Evolutionary conservation across 2,797 vertebrate species (phyloP).

Genomic region (Centroberyx gerrardi): DNA sequence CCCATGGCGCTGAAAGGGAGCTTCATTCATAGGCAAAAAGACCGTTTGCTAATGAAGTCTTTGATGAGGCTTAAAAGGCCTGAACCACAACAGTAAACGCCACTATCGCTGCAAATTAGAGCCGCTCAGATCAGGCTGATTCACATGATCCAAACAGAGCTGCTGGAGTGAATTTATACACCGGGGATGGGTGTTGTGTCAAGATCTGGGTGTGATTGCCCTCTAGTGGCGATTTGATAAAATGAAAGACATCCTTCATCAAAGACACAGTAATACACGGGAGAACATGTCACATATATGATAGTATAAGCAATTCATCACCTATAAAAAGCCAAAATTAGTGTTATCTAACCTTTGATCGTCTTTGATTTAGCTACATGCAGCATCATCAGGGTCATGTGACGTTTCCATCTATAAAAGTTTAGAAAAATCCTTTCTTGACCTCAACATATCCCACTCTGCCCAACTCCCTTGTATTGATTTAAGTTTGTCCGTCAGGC

Average conservation of each 20-base stretch:
- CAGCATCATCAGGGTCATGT: neutral
- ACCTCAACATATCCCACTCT: neutral
- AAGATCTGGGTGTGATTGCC: conserved; percentile 55
- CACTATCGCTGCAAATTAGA: conserved; percentile 9
- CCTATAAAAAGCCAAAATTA: no score
- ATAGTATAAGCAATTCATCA: neutral
- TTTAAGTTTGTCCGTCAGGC: conserved; percentile 35
- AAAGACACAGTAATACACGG: neutral
- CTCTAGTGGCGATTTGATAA: conserved; percentile 64
- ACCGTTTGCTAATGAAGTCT: conserved; percentile 8
- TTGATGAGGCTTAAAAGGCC: conserved; percentile 21
- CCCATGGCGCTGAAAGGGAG: neutral
- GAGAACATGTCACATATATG: no score
- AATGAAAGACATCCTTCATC: neutral
- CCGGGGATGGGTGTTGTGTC: neutral
- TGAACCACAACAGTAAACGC: conserved; percentile 12
- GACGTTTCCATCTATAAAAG: neutral
- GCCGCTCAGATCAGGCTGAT: conserved; percentile 10
- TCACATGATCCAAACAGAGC: conserved; percentile 11
- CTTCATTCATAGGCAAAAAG: conserved; percentile 11
- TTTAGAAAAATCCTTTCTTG: neutral
- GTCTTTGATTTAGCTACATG: neutral
- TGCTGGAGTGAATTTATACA: neutral
- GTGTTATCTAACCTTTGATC: neutral
- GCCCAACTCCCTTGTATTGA: neutral